Conservation (phyloP, 2,797 vertebrate genomes). For the Tiaroga cobitis region DNA sequence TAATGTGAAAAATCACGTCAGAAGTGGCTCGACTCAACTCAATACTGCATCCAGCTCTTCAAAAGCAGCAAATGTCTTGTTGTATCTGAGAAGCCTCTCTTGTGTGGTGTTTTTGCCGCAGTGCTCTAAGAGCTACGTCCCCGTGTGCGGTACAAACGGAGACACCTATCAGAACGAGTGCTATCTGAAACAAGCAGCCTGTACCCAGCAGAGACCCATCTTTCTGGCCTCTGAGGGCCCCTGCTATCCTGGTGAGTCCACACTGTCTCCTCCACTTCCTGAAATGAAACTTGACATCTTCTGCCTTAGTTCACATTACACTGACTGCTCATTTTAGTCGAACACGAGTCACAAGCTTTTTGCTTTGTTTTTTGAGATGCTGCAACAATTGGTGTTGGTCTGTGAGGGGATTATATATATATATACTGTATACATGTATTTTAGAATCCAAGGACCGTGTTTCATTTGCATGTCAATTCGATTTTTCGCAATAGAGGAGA, state of each 20-base stretch:
- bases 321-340: not conserved
- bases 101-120: conserved; percentile 64
- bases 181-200: conserved; percentile 91
- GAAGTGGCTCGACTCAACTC: not conserved
- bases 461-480: too few species aligned
- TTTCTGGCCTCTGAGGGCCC: conserved; percentile 82
- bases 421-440: too few species aligned
- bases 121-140: conserved; percentile 94
- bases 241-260: conserved; percentile 89
- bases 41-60: not conserved
- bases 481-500: too few species aligned
- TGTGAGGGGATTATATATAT: not conserved
- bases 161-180: conserved; percentile 98
- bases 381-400: not conserved
- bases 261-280: conserved; percentile 8
- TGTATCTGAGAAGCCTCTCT: not conserved
- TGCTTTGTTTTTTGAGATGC: not conserved
- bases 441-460: too few species aligned
- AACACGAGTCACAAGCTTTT: not conserved
- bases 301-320: conserved; percentile 14
- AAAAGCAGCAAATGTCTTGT: not conserved
- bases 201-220: conserved; percentile 92
- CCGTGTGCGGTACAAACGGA: conserved; percentile 95
- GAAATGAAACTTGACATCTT: conserved; percentile 9
- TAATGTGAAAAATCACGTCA: not conserved